Percentiles rank a stretch among this genome's conserved stretches.
Evolutionary conservation across 2,888 invertebrate species (phyloP).

Genomic region (Epirrita christyi): DNA sequence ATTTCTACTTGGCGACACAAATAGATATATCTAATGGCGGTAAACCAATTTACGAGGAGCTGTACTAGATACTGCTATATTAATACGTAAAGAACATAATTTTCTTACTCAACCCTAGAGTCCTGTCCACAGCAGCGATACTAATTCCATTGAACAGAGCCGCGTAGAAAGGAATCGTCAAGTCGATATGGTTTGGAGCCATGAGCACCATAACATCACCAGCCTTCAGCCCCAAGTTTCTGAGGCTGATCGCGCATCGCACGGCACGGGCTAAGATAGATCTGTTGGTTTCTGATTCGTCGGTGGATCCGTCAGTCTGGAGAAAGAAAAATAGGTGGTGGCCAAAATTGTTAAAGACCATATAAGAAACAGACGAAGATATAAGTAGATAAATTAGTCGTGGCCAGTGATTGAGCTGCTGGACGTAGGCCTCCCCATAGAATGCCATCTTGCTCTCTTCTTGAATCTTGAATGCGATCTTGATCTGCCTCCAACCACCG

Average conservation of each 20-base stretch:
- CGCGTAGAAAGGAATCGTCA: conserved; percentile 75
- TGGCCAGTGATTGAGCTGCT: no score
- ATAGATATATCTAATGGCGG: no score
- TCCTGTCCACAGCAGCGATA: conserved; percentile 61
- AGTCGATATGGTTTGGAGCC: conserved; percentile 75
- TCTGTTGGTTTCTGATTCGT: conserved; percentile 66
- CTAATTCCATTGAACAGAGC: conserved; percentile 71
- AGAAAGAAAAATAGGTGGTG: not conserved
- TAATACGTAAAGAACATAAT: not conserved
- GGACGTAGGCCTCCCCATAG: no score
- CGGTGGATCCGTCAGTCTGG: conserved; percentile 73
- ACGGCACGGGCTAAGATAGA: conserved; percentile 65
- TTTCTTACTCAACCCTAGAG: conserved; percentile 57
- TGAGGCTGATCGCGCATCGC: conserved; percentile 68
- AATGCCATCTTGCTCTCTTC: no score
- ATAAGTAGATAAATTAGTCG: no score
- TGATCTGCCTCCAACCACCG: no score
- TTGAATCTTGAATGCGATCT: no score
- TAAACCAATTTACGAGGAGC: no score
- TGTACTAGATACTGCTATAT: no score
- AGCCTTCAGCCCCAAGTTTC: conserved; percentile 58
- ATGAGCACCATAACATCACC: conserved; percentile 77
- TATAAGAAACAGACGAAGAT: no score
- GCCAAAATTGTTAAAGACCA: no score
- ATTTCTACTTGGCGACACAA: no score